These are phyloP conservation scores for Misgurnus anguillicaudatus DNA, from an alignment of 2,113 vertebrate species.

Conservation along the genomic window DNA sequence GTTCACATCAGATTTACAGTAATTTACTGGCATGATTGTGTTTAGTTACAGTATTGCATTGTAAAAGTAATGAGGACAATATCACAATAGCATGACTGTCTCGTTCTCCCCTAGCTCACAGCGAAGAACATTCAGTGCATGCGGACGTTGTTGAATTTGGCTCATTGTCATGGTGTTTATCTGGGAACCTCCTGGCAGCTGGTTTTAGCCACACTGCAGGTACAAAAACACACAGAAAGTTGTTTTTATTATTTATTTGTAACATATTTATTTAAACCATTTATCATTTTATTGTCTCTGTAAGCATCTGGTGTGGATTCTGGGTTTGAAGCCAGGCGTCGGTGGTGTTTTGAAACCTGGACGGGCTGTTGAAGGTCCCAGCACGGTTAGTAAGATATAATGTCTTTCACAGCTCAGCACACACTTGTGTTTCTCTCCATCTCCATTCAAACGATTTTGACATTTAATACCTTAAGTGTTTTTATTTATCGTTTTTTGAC, in stretches of 20 bases:
- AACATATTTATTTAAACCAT: not conserved
- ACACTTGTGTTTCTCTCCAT: no score
- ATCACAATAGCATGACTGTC: not conserved
- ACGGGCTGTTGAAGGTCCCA: conserved; percentile 94
- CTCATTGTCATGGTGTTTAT: conserved; percentile 93
- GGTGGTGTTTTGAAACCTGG: conserved; percentile 96
- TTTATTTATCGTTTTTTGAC: conserved; percentile 18
- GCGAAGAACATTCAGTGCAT: conserved; percentile 99
- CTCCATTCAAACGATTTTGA: no score
- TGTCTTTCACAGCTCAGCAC: not conserved
- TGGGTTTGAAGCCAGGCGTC: conserved; percentile 91
- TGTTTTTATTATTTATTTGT: not conserved
- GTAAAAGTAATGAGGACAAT: no score
- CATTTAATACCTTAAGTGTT: no score
- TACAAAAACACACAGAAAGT: conserved; percentile 57
- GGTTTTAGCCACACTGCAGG: conserved; percentile 96
- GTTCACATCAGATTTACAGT: no score
- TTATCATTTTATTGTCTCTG: conserved; percentile 9
- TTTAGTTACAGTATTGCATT: no score
- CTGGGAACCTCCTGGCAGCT: conserved; percentile 98
- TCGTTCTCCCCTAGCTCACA: conserved; percentile 79
- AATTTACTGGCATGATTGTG: no score
- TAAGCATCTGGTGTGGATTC: conserved; percentile 98
- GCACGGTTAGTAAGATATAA: conserved; percentile 81
- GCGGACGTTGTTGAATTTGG: conserved; percentile 93